Percentiles rank a stretch among this genome's conserved stretches.
Evolutionary conservation across 2,888 invertebrate species (phyloP).

Genomic region (Hipparchia sbordonii): DNA sequence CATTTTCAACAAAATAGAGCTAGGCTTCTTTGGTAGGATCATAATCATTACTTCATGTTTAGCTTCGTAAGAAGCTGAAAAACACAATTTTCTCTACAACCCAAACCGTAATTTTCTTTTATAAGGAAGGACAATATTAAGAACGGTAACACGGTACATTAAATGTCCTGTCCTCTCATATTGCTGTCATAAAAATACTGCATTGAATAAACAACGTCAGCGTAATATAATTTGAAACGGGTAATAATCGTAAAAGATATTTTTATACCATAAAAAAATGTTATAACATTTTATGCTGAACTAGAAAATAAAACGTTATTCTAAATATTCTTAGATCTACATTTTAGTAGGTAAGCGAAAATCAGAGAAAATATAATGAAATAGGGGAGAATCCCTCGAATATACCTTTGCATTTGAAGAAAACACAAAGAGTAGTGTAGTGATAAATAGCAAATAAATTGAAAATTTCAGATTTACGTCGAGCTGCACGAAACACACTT

Average conservation of each 20-base stretch:
- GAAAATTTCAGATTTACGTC: too few relatives aligned
- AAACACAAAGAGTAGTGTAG: too few relatives aligned
- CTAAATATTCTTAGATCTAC: neutral
- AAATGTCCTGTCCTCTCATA: conserved; percentile 41
- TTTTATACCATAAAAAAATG: conserved; percentile 22
- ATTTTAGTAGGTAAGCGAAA: neutral
- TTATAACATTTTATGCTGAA: conserved; percentile 7
- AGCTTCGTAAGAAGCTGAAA: conserved; percentile 10
- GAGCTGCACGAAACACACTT: too few relatives aligned
- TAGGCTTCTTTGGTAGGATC: too few relatives aligned
- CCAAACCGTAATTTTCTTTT: conserved; percentile 36
- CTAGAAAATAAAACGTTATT: neutral
- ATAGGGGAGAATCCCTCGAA: neutral
- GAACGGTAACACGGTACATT: conserved; percentile 41
- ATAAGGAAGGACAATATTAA: conserved; percentile 41
- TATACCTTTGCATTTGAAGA: too few relatives aligned
- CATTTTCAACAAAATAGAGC: neutral
- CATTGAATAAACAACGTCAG: conserved; percentile 39
- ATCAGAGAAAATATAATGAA: neutral
- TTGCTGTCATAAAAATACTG: conserved; percentile 41
- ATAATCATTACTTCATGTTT: conserved; percentile 1
- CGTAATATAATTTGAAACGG: conserved; percentile 26
- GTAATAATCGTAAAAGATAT: conserved; percentile 27
- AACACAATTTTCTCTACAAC: conserved; percentile 14
- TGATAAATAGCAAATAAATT: too few relatives aligned